Base-by-base conservation (phyloP, 1,140 invertebrate genomes). In the Solenopsis fugax region DNA sequence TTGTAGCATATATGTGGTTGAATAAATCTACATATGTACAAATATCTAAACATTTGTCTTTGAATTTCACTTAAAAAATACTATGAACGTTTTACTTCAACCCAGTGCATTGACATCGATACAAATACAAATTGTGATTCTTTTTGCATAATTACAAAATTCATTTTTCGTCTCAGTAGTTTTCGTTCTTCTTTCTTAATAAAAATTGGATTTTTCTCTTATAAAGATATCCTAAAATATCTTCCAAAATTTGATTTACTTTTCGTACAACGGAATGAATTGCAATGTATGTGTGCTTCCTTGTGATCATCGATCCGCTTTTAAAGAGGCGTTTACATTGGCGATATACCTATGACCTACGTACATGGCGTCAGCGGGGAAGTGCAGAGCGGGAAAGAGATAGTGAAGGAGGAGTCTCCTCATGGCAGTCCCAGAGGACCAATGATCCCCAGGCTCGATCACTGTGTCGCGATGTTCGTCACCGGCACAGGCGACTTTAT, bases 271-370 rank as follows among this genome's bases (percentile, higher is more conserved):
- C 69, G 52, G 58, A 16, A 45, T 18, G 54, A 50, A 75, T 29
- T 21, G 54, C 52, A 5, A 37, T 54, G 34, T 78, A 62, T 78
- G 73, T 48, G 58, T 48, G 34, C 75, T 85, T 78, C 58, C 71
- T 85, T 78, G 73, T 72, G 50, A 73, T 82, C 69, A 89, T 89
- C 88, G 88, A 90, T 85, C 85, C 65, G 73, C 67, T 80, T 85
- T 87, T 90, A 89, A 89, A 87, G 77, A 72, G 48, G 48, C 58
- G 78, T 90, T 80, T 85, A 87, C 86, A 87, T 34, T 58, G 71
- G 50, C 45, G 21, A 77, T 56, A 48, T 52, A 62, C 29, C 45
- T 75, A 69, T 1, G n/a, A n/a, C n/a, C n/a, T 54, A 58, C 18
- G 2, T 29, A 29, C 29, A 29, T 24, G 7, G 54, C n/a, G n/a